phyloP scores from a whole-genome alignment of 2,113 vertebrate species.

The Pangasianodon gigas region DNA sequence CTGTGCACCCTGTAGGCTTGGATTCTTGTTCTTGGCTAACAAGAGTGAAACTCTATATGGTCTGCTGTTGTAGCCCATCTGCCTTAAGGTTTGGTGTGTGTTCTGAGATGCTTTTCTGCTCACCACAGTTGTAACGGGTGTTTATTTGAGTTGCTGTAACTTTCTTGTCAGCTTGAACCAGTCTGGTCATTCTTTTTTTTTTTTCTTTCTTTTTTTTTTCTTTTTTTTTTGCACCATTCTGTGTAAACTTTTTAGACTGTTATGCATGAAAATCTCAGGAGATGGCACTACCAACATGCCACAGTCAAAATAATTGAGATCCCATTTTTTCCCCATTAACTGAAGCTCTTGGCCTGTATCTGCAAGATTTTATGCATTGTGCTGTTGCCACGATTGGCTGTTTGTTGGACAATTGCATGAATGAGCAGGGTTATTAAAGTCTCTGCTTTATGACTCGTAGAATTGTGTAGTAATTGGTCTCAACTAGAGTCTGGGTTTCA shows the following conservation, averaged over 20 bases:
- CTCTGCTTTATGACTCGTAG: neutral
- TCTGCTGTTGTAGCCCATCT: neutral
- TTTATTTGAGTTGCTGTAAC: neutral
- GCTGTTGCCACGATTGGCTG: neutral
- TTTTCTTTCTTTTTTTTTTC: neutral
- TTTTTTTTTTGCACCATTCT: neutral
- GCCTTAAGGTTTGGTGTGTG: neutral
- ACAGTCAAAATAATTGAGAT: neutral
- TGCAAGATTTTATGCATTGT: neutral
- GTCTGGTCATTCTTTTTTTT: neutral
- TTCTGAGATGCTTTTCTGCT: neutral
- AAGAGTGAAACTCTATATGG: neutral
- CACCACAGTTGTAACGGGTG: neutral
- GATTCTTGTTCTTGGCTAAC: neutral
- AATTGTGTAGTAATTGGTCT: neutral
- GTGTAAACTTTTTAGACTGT: neutral
- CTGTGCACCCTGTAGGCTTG: neutral
- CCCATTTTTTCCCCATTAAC: neutral
- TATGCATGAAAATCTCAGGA: neutral
- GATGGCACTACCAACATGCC: neutral
- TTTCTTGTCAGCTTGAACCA: neutral
- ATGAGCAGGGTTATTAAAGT: neutral
- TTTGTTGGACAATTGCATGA: neutral
- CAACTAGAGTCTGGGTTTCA: neutral
- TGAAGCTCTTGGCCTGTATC: neutral